Percentiles rank a stretch among this genome's conserved stretches.
Evolutionary conservation across 2,797 vertebrate species (phyloP).

Genomic region (Antennarius maculatus): DNA sequence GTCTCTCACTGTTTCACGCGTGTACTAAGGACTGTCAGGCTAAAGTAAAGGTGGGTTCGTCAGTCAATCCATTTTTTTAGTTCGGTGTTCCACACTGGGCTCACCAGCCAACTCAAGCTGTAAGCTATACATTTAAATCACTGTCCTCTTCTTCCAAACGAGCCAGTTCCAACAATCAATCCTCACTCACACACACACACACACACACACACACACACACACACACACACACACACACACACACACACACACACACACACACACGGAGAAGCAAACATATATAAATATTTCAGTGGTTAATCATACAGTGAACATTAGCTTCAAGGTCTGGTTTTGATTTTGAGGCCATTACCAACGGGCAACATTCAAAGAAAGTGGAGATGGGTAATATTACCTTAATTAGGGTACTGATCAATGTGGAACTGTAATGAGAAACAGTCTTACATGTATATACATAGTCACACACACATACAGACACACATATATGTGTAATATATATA

Average conservation of each 20-base stretch:
- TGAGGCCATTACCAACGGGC: conserved; percentile 23
- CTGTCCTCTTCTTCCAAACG: conserved; percentile 10
- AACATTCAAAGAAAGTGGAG: conserved; percentile 16
- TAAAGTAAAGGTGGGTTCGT: conserved; percentile 24
- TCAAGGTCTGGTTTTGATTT: conserved; percentile 54
- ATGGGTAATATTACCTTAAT: conserved; percentile 25
- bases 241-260: conserved; percentile 19
- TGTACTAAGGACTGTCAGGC: neutral
- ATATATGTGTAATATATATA: neutral
- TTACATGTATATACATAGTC: no score
- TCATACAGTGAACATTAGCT: conserved; percentile 42
- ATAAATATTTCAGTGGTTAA: conserved; percentile 47
- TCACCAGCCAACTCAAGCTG: conserved; percentile 3
- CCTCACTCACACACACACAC: neutral
- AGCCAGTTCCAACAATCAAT: conserved; percentile 17
- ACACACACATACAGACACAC: no score
- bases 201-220: neutral
- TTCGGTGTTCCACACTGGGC: neutral
- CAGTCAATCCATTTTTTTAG: conserved; percentile 1
- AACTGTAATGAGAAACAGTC: conserved; percentile 10
- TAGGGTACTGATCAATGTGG: conserved; percentile 21
- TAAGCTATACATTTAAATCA: conserved; percentile 8
- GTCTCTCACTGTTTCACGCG: neutral
- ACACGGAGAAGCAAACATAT: conserved; percentile 4
- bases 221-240: conserved; percentile 18